phyloP scores from a whole-genome alignment of 2,888 invertebrate species.

The Tetropium fuscum region DNA sequence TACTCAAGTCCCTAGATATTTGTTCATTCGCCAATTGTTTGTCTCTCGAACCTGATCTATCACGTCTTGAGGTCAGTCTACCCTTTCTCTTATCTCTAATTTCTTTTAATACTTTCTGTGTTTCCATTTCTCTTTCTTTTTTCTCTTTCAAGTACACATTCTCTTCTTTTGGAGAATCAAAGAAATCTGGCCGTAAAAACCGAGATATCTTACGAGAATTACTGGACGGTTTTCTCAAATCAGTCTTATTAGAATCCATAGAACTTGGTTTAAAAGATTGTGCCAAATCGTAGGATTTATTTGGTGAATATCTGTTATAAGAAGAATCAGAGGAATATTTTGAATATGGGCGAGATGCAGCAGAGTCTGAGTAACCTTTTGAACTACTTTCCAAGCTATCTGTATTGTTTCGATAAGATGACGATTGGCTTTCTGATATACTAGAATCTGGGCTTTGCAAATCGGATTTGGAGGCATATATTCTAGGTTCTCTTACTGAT shows the following conservation, averaged over 20 bases:
- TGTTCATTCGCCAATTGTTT: slow-evolving; percentile 28
- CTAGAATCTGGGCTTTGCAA: slow-evolving; percentile 60
- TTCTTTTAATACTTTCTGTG: slow-evolving; percentile 76
- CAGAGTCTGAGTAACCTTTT: slow-evolving; percentile 52
- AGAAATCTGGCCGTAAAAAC: slow-evolving; percentile 84
- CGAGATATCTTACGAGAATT: slow-evolving; percentile 73
- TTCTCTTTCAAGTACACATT: slow-evolving; percentile 74
- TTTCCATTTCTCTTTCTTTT: slow-evolving; percentile 76
- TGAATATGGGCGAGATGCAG: slow-evolving; percentile 48
- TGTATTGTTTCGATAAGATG: slow-evolving; percentile 45
- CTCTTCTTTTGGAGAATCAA: slow-evolving; percentile 74
- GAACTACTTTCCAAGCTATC: slow-evolving; percentile 49
- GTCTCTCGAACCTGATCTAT: slow-evolving; percentile 57
- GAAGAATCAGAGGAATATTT: slow-evolving; percentile 51
- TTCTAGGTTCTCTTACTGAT: slow-evolving; percentile 52
- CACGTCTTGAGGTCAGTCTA: slow-evolving; percentile 54
- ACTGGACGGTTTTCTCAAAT: slow-evolving; percentile 52
- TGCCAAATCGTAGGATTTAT: slow-evolving; percentile 37
- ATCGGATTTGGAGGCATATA: slow-evolving; percentile 44
- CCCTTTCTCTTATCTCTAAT: slow-evolving; percentile 72
- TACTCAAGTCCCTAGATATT: slow-evolving; percentile 30
- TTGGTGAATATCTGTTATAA: slow-evolving; percentile 48
- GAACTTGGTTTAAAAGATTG: slow-evolving; percentile 36
- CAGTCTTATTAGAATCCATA: slow-evolving; percentile 57
- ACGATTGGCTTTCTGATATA: slow-evolving; percentile 57